Conservation (phyloP, 2,888 invertebrate genomes). For the Eilema depressum region DNA sequence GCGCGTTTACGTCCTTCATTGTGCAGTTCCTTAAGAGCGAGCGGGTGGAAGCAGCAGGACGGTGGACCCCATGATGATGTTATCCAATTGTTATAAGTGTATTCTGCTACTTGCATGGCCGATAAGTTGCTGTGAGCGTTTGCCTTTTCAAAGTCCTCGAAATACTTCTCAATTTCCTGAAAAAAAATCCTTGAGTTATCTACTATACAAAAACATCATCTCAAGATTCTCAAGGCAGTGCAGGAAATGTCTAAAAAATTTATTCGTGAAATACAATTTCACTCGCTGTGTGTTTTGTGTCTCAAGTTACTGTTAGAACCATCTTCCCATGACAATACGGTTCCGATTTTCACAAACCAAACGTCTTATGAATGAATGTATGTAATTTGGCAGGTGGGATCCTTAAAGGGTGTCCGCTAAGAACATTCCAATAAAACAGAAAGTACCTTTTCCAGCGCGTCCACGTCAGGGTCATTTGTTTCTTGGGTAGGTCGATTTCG, state of each 20-base stretch:
- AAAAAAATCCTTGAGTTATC: slow-evolving; percentile 5
- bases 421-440: too few relatives aligned
- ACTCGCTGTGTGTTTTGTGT: too few relatives aligned
- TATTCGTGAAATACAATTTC: too few relatives aligned
- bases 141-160: slow-evolving; percentile 31
- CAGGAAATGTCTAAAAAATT: too few relatives aligned
- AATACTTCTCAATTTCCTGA: slow-evolving; percentile 41
- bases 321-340: too few relatives aligned
- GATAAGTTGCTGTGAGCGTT: slow-evolving; percentile 47
- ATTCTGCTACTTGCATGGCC: slow-evolving; percentile 43
- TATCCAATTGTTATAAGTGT: slow-evolving; percentile 41
- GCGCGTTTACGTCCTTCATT: slow-evolving; percentile 18
- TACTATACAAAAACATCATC: too few relatives aligned
- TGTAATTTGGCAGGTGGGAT: too few relatives aligned
- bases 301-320: too few relatives aligned
- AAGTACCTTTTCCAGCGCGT: slow-evolving; percentile 7
- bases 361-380: too few relatives aligned
- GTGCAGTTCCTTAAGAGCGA: slow-evolving; percentile 32
- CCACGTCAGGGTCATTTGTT: slow-evolving; percentile 19
- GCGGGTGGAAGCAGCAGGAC: slow-evolving; percentile 45
- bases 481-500: slow-evolving; percentile 22
- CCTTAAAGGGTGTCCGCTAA: too few relatives aligned
- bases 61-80: slow-evolving; percentile 41
- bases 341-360: too few relatives aligned
- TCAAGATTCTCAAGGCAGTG: too few relatives aligned